phyloP scores from a whole-genome alignment of 2,888 invertebrate genomes.

The Caenorhabditis sinica region DNA sequence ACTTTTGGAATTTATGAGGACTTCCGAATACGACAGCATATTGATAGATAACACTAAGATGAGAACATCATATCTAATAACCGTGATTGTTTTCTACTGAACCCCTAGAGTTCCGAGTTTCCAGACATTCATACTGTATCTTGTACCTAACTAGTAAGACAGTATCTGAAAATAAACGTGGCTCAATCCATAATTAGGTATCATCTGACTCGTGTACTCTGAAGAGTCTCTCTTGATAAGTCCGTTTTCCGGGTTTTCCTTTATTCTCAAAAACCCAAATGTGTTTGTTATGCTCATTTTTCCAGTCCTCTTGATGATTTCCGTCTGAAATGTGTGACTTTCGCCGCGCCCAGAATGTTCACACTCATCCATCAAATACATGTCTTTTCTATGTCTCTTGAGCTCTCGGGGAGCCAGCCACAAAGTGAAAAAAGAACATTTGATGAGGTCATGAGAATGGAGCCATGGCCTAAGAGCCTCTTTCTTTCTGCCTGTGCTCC shows the following conservation, averaged over 20 bases:
- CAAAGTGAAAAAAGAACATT: constrained; percentile 54
- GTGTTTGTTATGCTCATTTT: constrained; percentile 25
- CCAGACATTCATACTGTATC: no score
- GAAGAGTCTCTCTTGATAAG: not conserved
- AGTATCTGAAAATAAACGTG: no score
- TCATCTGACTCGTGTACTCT: not conserved
- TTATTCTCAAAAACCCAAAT: not conserved
- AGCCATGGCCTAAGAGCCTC: constrained; percentile 5
- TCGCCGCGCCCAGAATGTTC: constrained; percentile 40
- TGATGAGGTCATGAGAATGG: constrained; percentile 55
- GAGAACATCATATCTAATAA: no score
- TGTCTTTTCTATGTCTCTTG: constrained; percentile 27
- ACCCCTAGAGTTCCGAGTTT: no score
- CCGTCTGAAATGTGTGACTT: constrained; percentile 44
- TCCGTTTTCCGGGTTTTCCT: not conserved
- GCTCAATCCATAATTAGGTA: no score
- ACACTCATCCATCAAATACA: constrained; percentile 54
- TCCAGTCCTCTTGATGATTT: not conserved
- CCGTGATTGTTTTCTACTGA: no score
- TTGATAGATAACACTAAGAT: no score
- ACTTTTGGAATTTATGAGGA: no score
- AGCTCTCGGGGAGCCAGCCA: constrained; percentile 6
- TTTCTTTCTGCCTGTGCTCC: not conserved
- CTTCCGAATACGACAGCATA: no score
- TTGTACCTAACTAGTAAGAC: no score